phyloP scores from a whole-genome alignment of 2,113 vertebrate species.

The Otis tarda region DNA sequence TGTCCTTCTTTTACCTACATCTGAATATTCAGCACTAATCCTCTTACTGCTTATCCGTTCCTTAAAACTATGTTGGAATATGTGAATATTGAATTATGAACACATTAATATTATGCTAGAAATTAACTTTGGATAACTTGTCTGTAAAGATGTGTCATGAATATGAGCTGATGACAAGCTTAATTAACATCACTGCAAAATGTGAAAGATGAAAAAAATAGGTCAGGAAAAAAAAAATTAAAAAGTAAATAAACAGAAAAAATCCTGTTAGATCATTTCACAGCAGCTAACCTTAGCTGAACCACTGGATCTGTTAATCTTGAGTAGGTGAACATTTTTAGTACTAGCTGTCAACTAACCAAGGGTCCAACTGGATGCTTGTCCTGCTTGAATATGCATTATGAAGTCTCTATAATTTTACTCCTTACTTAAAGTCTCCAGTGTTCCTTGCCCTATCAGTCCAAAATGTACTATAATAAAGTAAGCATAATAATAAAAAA shows the following conservation, averaged over 20 bases:
- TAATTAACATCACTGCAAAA: slow-evolving; percentile 22
- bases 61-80: background rate
- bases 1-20: background rate
- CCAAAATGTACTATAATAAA: background rate
- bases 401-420: background rate
- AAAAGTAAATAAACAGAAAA: background rate
- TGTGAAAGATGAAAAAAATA: background rate
- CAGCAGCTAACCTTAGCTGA: background rate
- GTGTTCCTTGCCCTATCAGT: background rate
- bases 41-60: background rate
- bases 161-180: slow-evolving; percentile 17
- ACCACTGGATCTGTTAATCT: background rate
- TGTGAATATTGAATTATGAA: slow-evolving; percentile 14
- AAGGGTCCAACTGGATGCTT: background rate
- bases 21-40: background rate
- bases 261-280: background rate
- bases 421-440: background rate
- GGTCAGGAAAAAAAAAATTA: background rate
- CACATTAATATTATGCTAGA: background rate
- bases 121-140: slow-evolving; percentile 8
- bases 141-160: background rate
- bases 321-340: background rate
- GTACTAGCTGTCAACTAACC: background rate
- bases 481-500: background rate
- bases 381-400: background rate